Conservation (phyloP, 1,140 invertebrate genomes). For the Artemia franciscana region DNA sequence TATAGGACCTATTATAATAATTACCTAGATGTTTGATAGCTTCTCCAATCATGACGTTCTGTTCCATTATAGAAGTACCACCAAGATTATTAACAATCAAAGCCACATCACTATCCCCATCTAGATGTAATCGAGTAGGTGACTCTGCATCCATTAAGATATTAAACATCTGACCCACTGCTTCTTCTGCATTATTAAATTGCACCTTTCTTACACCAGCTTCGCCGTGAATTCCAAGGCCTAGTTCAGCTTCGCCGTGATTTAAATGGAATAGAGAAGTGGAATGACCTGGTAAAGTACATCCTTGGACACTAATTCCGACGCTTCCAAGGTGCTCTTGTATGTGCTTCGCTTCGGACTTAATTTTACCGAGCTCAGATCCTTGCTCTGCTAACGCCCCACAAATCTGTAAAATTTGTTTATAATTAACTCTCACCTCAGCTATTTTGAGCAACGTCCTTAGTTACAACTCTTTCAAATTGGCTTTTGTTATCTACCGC, state of each 20-base stretch:
- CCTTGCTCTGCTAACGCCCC: slow-evolving; percentile 43
- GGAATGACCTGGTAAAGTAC: slow-evolving; percentile 39
- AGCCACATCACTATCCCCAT: slow-evolving; percentile 29
- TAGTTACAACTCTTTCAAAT: no score
- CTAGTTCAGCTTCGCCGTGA: slow-evolving; percentile 47
- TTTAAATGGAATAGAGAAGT: slow-evolving; percentile 36
- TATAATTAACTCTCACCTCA: no score
- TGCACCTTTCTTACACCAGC: slow-evolving; percentile 46
- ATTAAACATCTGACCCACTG: slow-evolving; percentile 23
- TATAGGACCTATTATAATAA: no score
- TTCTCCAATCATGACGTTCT: slow-evolving; percentile 45
- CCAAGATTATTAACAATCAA: slow-evolving; percentile 60
- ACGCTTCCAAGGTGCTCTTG: slow-evolving; percentile 36
- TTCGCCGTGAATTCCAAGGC: slow-evolving; percentile 64
- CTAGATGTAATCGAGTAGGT: slow-evolving; percentile 24
- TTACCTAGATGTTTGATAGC: slow-evolving; percentile 34
- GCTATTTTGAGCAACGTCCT: no score
- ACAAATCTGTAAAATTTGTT: slow-evolving; percentile 28
- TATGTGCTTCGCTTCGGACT: slow-evolving; percentile 17
- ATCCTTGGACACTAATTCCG: slow-evolving; percentile 41
- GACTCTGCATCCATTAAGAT: slow-evolving; percentile 23
- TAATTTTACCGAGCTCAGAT: slow-evolving; percentile 22
- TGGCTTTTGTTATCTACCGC: no score
- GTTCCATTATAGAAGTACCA: slow-evolving; percentile 44
- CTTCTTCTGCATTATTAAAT: slow-evolving; percentile 24